Evolutionary conservation across 2,113 vertebrate genomes (phyloP).

Genomic region (Malurus alboscapulatus): DNA sequence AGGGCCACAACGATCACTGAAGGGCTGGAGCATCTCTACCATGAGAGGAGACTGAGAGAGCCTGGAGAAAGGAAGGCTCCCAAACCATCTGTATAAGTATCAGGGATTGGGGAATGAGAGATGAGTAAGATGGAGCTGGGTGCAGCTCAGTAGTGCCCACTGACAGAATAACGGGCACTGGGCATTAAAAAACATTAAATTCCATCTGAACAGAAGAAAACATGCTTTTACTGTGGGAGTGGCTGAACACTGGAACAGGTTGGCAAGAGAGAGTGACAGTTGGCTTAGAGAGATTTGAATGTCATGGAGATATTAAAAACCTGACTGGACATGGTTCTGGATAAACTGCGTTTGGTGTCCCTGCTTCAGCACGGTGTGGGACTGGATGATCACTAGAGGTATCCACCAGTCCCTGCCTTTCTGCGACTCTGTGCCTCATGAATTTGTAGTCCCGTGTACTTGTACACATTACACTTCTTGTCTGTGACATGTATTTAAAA

Average conservation of each 20-base stretch:
- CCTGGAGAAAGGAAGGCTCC: not conserved
- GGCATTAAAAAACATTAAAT: not conserved
- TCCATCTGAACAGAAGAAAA: not conserved
- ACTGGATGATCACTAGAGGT: not conserved
- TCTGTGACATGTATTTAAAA: not conserved
- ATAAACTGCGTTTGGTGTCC: not conserved
- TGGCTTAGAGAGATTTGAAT: not conserved
- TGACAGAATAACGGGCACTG: not conserved
- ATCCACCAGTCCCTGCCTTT: not conserved
- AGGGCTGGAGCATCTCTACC: not conserved
- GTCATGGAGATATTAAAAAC: not conserved
- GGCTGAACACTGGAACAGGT: not conserved
- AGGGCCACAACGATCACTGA: not conserved
- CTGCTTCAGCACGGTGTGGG: not conserved
- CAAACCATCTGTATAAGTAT: not conserved
- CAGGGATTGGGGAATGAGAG: too few species aligned
- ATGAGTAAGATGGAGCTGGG: not conserved
- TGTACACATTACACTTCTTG: not conserved
- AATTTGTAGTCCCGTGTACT: not conserved
- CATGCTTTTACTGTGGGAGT: not conserved
- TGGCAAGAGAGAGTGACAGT: not conserved
- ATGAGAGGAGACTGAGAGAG: not conserved
- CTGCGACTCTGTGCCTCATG: not conserved
- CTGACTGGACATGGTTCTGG: not conserved
- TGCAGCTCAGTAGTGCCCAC: not conserved